Conservation (phyloP, 2,113 vertebrate species). For the Microcebus tavaratra region DNA sequence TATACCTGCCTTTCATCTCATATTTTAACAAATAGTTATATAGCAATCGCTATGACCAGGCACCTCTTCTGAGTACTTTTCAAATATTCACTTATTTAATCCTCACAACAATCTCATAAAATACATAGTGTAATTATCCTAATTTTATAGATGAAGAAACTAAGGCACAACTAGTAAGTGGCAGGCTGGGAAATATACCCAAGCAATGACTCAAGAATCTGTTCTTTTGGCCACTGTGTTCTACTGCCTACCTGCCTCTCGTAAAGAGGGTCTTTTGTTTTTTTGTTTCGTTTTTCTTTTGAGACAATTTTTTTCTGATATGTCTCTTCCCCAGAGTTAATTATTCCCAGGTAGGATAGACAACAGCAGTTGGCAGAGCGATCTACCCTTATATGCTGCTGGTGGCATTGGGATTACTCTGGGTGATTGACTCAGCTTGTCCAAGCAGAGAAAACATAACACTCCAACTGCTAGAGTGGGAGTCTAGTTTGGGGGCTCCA, state of each 20-base stretch:
- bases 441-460: background rate
- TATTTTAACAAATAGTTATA: slow-evolving; percentile 24
- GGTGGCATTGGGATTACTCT: background rate
- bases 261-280: background rate
- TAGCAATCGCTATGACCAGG: background rate
- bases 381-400: background rate
- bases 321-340: background rate
- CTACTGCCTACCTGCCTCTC: background rate
- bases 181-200: background rate
- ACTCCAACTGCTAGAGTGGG: background rate
- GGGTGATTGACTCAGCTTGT: background rate
- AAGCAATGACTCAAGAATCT: background rate
- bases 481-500: background rate
- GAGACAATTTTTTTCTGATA: background rate
- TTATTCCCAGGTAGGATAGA: background rate
- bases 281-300: slow-evolving; percentile 13
- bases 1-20: background rate
- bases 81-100: slow-evolving; percentile 33
- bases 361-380: background rate
- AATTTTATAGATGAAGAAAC: background rate
- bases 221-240: background rate
- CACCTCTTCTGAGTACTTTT: background rate
- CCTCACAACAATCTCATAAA: background rate
- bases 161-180: background rate
- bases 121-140: background rate